phyloP scores from a whole-genome alignment of 1,140 invertebrate species.

The Trichogramma pretiosum region DNA sequence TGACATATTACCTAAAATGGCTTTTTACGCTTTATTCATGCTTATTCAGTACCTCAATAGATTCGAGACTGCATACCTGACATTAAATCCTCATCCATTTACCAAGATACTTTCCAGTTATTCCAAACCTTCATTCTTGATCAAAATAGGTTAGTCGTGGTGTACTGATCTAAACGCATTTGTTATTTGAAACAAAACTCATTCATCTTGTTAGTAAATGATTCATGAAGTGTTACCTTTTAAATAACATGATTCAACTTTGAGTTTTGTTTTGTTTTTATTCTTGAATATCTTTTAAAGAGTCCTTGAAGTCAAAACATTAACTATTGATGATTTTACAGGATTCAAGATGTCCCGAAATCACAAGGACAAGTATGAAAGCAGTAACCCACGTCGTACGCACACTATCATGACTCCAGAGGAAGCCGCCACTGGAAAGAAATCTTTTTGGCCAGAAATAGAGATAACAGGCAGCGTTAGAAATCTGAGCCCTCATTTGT shows the following conservation, averaged over 20 bases:
- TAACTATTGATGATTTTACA: conserved; percentile 35
- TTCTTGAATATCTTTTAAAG: conserved; percentile 5
- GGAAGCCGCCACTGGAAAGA: conserved; percentile 83
- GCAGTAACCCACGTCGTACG: conserved; percentile 60
- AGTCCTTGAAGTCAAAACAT: too few relatives aligned
- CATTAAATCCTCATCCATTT: conserved; percentile 6
- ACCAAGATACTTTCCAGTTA: conserved; percentile 6
- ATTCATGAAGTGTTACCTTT: too few relatives aligned
- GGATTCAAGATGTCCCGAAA: conserved; percentile 56
- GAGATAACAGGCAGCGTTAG: conserved; percentile 77
- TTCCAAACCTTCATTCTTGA: conserved; percentile 8
- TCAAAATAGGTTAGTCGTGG: conserved; percentile 18
- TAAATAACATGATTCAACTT: conserved; percentile 2
- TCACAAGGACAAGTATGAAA: conserved; percentile 64
- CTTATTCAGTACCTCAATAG: not conserved
- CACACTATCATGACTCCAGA: conserved; percentile 88
- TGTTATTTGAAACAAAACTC: too few relatives aligned
- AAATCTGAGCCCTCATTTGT: conserved; percentile 83
- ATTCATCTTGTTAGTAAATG: too few relatives aligned
- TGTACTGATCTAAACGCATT: too few relatives aligned
- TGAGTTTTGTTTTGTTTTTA: conserved; percentile 1
- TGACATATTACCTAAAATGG: conserved; percentile 17
- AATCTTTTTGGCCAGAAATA: conserved; percentile 72
- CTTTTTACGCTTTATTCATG: conserved; percentile 1
- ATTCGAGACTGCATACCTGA: not conserved